A percentile compares a stretch with the other conserved stretches of the same genome.
These are phyloP conservation scores for Drepana arcuata DNA, from an alignment of 1,140 invertebrate species.

Conservation along the genomic window DNA sequence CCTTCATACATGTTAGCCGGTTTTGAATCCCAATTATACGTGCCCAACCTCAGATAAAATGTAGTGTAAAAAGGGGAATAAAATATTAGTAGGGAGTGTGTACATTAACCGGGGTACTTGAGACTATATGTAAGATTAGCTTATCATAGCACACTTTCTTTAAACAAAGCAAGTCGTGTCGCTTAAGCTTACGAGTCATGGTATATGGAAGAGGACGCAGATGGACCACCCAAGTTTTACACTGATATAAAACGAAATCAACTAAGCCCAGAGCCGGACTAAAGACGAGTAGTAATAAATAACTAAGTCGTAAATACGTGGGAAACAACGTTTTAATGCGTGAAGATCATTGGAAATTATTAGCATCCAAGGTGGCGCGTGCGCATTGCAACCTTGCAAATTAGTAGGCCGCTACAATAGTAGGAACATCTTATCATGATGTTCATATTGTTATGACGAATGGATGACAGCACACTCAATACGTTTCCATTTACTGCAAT, in stretches of 20 bases:
- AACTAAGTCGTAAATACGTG: conserved; percentile 29
- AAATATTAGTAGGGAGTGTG: too few species aligned
- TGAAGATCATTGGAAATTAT: conserved; percentile 52
- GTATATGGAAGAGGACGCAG: too few species aligned
- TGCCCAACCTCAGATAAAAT: too few species aligned
- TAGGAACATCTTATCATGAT: conserved; percentile 27
- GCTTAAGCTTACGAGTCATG: too few species aligned
- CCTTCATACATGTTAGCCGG: too few species aligned
- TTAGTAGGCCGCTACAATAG: conserved; percentile 24
- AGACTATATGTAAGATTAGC: too few species aligned
- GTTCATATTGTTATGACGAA: conserved; percentile 20
- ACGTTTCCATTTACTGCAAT: conserved; percentile 1
- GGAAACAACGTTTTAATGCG: conserved; percentile 42
- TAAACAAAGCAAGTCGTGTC: too few species aligned
- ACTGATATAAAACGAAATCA: conserved; percentile 2
- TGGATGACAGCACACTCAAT: conserved; percentile 12
- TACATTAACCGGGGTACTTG: too few species aligned
- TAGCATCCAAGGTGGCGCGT: conserved; percentile 53
- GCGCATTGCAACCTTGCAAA: conserved; percentile 44
- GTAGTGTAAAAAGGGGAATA: too few species aligned
- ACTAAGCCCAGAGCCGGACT: conserved; percentile 1
- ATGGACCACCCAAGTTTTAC: too few species aligned
- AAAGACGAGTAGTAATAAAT: conserved; percentile 18
- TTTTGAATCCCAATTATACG: too few species aligned
- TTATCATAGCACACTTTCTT: too few species aligned